Evolutionary conservation across 2,113 vertebrate genomes (phyloP).

Genomic region (Cricetomys ansorgei): DNA sequence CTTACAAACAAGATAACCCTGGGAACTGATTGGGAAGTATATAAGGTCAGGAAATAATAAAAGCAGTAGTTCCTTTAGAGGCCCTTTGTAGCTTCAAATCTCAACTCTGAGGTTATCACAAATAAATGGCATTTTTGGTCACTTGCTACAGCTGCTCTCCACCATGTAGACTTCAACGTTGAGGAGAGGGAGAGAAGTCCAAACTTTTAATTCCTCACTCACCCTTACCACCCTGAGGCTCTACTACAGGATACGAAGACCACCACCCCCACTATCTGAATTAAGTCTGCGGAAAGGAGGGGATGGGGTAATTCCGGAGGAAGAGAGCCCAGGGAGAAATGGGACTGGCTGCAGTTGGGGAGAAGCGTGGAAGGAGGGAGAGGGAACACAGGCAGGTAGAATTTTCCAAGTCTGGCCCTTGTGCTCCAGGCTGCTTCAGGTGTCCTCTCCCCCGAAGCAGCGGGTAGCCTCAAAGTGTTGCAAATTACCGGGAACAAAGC

Average conservation of each 20-base stretch:
- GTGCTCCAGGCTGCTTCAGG: neutral
- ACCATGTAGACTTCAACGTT: neutral
- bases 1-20: constrained; percentile 48
- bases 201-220: neutral
- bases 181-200: neutral
- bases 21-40: neutral
- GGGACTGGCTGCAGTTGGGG: neutral
- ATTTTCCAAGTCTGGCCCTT: neutral
- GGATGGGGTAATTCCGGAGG: neutral
- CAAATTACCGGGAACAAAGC: neutral
- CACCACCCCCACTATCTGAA: neutral
- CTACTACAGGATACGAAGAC: neutral
- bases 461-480: neutral
- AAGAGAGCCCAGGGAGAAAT: neutral
- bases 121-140: constrained; percentile 77
- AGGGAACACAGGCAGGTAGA: neutral
- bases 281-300: neutral
- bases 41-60: constrained; percentile 82
- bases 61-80: constrained; percentile 79
- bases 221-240: neutral
- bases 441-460: neutral
- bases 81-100: constrained; percentile 77
- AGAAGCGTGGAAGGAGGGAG: neutral
- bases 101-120: constrained; percentile 79
- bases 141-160: constrained; percentile 42